Evolutionary conservation across 2,888 invertebrate genomes (phyloP), one percentile per base, ranked within the genome.

Genomic region (Keiferia lycopersicella): DNA sequence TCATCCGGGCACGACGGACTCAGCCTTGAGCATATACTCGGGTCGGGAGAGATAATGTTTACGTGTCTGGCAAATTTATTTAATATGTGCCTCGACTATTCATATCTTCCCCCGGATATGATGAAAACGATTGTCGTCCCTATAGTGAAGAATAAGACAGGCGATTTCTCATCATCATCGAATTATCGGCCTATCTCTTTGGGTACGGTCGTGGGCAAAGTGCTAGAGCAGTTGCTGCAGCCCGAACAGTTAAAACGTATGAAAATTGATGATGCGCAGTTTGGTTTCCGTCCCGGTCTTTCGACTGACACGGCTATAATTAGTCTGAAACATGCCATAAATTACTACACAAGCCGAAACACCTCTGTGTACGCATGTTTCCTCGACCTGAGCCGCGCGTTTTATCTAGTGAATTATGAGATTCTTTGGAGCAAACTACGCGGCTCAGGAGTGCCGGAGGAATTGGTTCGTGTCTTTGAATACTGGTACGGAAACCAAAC

Each of bases 401-500:
- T 41, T n/a, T 2, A 41, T n/a, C 41, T 41, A 14, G 41, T 41
- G 11, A 14, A 11, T 11, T 41, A 14, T 41, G 41, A 41, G 2
- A 14, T 41, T 14, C 41, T 41, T 10, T 41, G 41, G 41, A 11
- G 18, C n/a, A 48, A 48, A 18, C 16, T 48, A 2, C 16, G 48
- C 14, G 48, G 16, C 18, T 18, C 48, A 48, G 16, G 16, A 14
- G 2, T 7, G n/a, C 18, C 48, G 1, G 18, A 48, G 18, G 48
- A 48, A 48, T 14, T 48, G 8, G 18, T 18, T 8, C 7, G 7
- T 8, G 16, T 48, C 18, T 8, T 48, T 16, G 18, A 18, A 16
- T 48, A 48, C 18, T 48, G 48, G 48, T 48, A 48, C 18, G 16
- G n/a, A 18, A 48, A 48, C 48, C 48, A 48, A 18, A 18, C n/a